A percentile compares a stretch with the other conserved stretches of the same genome.
phyloP scores from a whole-genome alignment of 2,113 vertebrate genomes.

The Nothoprocta pentlandii region DNA sequence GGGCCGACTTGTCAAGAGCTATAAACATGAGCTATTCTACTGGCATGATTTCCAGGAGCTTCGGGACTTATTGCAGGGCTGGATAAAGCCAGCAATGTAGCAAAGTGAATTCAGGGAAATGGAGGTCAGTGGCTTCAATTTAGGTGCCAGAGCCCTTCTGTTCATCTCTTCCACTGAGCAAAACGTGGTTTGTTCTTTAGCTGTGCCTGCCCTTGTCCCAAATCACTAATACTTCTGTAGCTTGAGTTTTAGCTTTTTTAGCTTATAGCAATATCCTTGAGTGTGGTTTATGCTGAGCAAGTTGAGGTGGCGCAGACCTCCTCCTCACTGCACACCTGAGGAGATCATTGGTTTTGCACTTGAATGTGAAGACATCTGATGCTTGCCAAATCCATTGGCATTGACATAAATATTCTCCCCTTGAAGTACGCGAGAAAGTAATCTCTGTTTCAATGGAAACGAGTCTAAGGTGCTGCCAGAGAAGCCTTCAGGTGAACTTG shows the following conservation, averaged over 20 bases:
- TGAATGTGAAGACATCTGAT: not conserved
- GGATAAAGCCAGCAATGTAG: slow-evolving; percentile 2
- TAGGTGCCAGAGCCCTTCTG: not conserved
- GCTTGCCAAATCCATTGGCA: not conserved
- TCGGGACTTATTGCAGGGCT: not conserved
- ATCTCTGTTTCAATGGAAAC: not conserved
- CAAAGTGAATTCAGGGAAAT: not conserved
- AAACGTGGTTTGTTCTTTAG: not conserved
- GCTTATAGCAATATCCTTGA: not conserved
- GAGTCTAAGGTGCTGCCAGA: not conserved
- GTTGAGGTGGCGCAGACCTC: not conserved
- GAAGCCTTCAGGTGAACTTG: not conserved
- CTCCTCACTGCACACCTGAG: not conserved
- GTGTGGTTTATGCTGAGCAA: not conserved
- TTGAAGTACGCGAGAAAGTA: not conserved
- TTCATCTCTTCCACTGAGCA: not conserved
- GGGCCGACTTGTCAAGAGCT: not conserved
- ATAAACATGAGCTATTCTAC: not conserved
- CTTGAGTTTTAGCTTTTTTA: slow-evolving; percentile 34
- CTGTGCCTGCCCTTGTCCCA: not conserved
- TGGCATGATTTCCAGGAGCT: not conserved
- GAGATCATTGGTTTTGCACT: not conserved
- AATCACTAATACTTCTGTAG: not conserved
- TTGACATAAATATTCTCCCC: not conserved
- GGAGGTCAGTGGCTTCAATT: not conserved